Evolutionary conservation across 2,888 invertebrate species (phyloP), one percentile per base, ranked within the genome.

Genomic region (Dusona sp.): DNA sequence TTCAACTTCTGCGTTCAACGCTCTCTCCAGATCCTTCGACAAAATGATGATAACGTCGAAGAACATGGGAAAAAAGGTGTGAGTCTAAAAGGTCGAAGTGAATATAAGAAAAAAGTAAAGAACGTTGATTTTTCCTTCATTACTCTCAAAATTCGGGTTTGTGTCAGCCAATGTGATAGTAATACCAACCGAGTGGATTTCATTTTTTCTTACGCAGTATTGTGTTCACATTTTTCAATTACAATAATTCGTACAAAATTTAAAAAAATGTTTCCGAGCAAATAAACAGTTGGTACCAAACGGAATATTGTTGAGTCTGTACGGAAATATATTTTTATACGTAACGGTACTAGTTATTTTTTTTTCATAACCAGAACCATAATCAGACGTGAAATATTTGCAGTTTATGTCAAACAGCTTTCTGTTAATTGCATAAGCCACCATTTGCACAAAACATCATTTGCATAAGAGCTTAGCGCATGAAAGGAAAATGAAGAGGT

Each of bases 1-100:
- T 81, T 85, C 85, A 85, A 85, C 81, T 85, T 72, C 65, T 74
- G 8, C 65, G 65, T 73, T 64, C 73, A n/a, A 73, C 74, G 73
- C 48, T 45, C 61, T 36, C 29, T 51, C 38, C 61, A 68, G 68
- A 64, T 83, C 48, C 64, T 48, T 16, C 36, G 64, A 68, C 57
- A 70, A 70, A 48, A 64, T 77, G 83, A 83, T 70, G 80, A 77
- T 72, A 79, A 72, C 45, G 72, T 65, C 51, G 74, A 65, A n/a
- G 13, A 72, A 64, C 54, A 36, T 13, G 57, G 19, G 42, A 11
- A 67, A 64, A 42, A n/a, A 51, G 22, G 38, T n/a, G 51, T 6
- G 29, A 38, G 22, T 29, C 48, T 73, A n/a, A 48, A 61, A 38
- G 64, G 25, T 73, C 38, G 38, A 54, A 81, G 75, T 33, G 64